phyloP scores from a whole-genome alignment of 2,797 vertebrate genomes.

The Lagocephalus sceleratus region DNA sequence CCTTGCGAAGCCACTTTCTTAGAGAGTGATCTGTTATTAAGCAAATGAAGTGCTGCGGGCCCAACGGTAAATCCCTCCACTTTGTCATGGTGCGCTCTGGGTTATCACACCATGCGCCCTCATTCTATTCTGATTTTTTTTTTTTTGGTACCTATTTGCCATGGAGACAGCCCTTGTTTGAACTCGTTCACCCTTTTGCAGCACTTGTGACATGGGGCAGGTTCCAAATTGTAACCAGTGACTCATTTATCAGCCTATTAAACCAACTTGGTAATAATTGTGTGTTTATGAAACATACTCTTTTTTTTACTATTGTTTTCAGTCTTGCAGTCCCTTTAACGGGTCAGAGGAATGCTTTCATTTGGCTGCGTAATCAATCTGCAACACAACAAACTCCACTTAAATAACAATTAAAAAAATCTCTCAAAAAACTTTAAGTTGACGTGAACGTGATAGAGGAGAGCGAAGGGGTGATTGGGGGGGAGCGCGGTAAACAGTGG shows the following conservation, averaged over 20 bases:
- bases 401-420: conserved; percentile 51
- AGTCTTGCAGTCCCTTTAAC: too few species aligned
- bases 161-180: background rate
- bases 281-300: too few species aligned
- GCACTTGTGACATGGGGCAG: background rate
- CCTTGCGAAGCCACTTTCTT: conserved; percentile 66
- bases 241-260: too few species aligned
- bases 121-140: conserved; percentile 55
- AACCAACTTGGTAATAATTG: too few species aligned
- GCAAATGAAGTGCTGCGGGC: conserved; percentile 79
- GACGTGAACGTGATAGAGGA: conserved; percentile 63
- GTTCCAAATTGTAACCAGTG: background rate
- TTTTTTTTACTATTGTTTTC: too few species aligned
- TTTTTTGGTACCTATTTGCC: background rate
- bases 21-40: conserved; percentile 80
- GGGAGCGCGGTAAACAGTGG: conserved; percentile 53
- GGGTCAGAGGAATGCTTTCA: too few species aligned
- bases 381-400: conserved; percentile 24
- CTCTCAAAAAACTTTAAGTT: conserved; percentile 70
- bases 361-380: conserved; percentile 20
- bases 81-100: conserved; percentile 75
- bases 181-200: background rate
- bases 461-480: conserved; percentile 42
- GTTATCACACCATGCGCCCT: conserved; percentile 64
- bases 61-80: conserved; percentile 77